A percentile compares a stretch with the other conserved stretches of the same genome.
Conservation (phyloP, 2,888 invertebrate species). For the Brachyopa scutellaris region DNA sequence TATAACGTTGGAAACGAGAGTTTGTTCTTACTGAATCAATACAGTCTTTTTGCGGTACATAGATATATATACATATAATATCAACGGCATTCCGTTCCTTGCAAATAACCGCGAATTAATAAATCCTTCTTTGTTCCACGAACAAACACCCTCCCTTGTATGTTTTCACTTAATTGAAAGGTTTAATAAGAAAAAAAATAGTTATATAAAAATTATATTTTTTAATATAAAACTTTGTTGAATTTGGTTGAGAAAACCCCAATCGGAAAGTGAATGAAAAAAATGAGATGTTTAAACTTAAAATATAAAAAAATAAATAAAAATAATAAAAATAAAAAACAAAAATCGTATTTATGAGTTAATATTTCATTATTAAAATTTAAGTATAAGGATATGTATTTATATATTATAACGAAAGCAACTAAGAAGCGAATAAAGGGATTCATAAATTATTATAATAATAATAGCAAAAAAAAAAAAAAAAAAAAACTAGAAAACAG, state of each 20-base stretch:
- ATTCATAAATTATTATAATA: too few species aligned
- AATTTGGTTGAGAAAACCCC: constrained; percentile 32
- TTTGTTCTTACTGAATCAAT: too few species aligned
- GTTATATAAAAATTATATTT: constrained; percentile 17
- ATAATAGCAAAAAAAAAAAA: too few species aligned
- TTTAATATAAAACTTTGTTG: constrained; percentile 33
- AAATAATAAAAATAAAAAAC: constrained; percentile 6
- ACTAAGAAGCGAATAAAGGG: constrained; percentile 67
- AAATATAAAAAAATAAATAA: constrained; percentile 23
- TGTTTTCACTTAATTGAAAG: constrained; percentile 10
- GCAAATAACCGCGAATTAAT: too few species aligned
- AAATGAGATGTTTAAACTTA: constrained; percentile 30
- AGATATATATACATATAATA: too few species aligned
- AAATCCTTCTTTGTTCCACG: too few species aligned
- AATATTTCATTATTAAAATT: constrained; percentile 70
- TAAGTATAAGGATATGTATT: constrained; percentile 69
- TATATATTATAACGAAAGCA: constrained; percentile 65
- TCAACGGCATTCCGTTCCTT: too few species aligned
- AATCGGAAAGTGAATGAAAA: constrained; percentile 33
- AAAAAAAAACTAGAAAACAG: too few species aligned
- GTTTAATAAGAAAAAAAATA: constrained; percentile 15
- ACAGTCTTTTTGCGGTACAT: too few species aligned
- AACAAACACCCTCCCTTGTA: too few species aligned
- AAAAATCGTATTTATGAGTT: constrained; percentile 69
- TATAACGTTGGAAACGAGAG: too few species aligned